phyloP scores from a whole-genome alignment of 2,888 invertebrate species.

The Tricholauxania praeusta region DNA sequence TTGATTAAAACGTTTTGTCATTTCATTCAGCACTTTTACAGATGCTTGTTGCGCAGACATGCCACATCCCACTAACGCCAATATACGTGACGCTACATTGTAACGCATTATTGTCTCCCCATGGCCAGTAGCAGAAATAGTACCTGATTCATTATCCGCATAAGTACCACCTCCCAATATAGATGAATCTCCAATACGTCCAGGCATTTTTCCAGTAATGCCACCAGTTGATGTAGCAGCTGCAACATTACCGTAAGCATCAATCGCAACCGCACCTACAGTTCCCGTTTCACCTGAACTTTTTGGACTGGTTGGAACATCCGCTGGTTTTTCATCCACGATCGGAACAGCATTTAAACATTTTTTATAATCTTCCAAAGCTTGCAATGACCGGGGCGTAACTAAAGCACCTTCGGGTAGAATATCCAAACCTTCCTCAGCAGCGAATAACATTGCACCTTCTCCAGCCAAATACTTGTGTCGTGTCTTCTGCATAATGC shows the following conservation, averaged over 20 bases:
- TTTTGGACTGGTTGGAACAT: slow-evolving; percentile 47
- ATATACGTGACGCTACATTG: slow-evolving; percentile 80
- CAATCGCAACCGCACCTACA: slow-evolving; percentile 87
- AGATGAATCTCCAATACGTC: slow-evolving; percentile 84
- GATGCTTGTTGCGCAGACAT: slow-evolving; percentile 74
- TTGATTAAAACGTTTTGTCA: slow-evolving; percentile 78
- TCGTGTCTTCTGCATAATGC: slow-evolving; percentile 80
- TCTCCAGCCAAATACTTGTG: slow-evolving; percentile 81
- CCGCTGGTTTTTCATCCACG: too few relatives aligned
- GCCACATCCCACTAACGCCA: slow-evolving; percentile 73
- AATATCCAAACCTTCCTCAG: slow-evolving; percentile 71
- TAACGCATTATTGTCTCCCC: slow-evolving; percentile 86
- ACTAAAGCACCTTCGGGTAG: slow-evolving; percentile 76
- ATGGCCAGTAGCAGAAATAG: slow-evolving; percentile 86
- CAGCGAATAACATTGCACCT: slow-evolving; percentile 81
- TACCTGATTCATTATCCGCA: slow-evolving; percentile 79
- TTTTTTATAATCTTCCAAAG: slow-evolving; percentile 72
- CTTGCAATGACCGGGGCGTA: slow-evolving; percentile 74
- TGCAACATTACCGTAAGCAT: slow-evolving; percentile 78
- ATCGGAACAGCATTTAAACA: slow-evolving; percentile 32
- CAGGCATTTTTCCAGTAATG: slow-evolving; percentile 82
- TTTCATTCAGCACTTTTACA: slow-evolving; percentile 72
- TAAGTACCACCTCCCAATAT: slow-evolving; percentile 78
- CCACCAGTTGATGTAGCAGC: slow-evolving; percentile 90
- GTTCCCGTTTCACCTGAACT: slow-evolving; percentile 77